Percentiles rank a stretch among this genome's conserved stretches.
Conservation (phyloP, 2,797 vertebrate species). For the Galaxias olidus region DNA sequence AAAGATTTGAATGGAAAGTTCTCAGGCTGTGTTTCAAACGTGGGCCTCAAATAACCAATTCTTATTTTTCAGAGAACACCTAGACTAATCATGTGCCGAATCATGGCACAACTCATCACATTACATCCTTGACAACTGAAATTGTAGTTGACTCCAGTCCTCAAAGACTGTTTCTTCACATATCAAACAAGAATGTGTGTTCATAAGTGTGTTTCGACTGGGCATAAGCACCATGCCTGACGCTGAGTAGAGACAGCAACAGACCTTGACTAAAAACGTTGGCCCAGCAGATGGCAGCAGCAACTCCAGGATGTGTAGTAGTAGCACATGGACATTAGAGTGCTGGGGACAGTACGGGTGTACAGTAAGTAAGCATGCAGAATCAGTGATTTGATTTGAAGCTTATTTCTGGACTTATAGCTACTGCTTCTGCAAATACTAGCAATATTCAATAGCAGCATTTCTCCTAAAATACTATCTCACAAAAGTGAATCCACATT, state of each 20-base stretch:
- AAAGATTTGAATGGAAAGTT: conserved; percentile 57
- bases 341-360: background rate
- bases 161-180: background rate
- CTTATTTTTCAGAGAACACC: background rate
- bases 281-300: conserved; percentile 59
- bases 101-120: background rate
- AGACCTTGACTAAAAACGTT: background rate
- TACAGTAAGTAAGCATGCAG: no score
- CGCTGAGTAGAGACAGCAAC: no score
- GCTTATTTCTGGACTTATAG: no score
- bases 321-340: background rate
- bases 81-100: no score
- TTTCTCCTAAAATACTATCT: no score
- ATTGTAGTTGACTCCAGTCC: background rate
- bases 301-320: conserved; percentile 5
- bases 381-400: no score
- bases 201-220: no score
- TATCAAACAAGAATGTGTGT: no score
- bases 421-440: no score
- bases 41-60: conserved; percentile 8
- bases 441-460: no score
- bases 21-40: conserved; percentile 25
- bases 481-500: no score
- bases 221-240: no score
- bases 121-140: background rate